Conservation (phyloP, 1,140 invertebrate genomes). For the Panulirus ornatus region DNA sequence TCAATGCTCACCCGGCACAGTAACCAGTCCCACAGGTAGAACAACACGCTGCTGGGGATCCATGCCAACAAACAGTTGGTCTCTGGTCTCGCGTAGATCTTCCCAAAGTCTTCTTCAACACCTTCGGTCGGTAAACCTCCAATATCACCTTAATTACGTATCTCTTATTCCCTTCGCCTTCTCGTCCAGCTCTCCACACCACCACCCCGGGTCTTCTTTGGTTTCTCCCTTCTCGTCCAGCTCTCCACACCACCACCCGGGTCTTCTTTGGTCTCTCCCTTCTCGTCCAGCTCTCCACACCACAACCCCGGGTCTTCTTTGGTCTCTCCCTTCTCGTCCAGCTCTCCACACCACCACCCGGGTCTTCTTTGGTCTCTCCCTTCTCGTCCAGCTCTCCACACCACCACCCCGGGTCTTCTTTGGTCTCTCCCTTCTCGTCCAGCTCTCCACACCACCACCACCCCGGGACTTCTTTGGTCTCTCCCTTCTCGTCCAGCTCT, state of each 20-base stretch:
- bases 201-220: neutral
- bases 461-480: neutral
- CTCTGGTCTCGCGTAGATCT: no score
- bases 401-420: neutral
- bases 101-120: no score
- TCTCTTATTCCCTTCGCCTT: neutral
- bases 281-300: neutral
- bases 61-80: no score
- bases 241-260: neutral
- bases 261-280: neutral
- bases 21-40: no score
- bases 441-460: neutral
- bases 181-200: neutral
- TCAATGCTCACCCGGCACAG: no score
- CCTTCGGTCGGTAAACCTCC: neutral
- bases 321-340: neutral
- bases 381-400: neutral
- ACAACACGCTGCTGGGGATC: no score
- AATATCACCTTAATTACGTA: neutral
- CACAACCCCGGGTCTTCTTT: neutral
- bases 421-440: neutral
- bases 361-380: neutral
- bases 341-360: no score
- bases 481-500: neutral
- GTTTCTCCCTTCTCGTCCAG: neutral